Base-by-base conservation (phyloP, 37 sponge, comb jelly and placozoan genomes). In the Crambe crambe region DNA sequence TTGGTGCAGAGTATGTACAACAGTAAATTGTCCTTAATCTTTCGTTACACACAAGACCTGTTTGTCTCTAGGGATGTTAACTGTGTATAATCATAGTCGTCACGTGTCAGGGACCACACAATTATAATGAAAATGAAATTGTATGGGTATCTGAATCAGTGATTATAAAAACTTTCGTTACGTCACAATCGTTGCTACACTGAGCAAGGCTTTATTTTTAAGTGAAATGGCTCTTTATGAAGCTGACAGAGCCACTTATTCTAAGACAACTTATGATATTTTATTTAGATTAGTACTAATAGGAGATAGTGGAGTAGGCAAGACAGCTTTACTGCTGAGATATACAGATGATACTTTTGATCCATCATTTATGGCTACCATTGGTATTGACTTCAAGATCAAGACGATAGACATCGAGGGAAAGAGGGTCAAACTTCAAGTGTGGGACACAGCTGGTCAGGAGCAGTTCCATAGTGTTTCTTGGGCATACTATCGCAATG, bases 401-500 rank as follows among this genome's bases (percentile, higher is more conserved):
- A 65, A 65, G 34, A 31, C 66, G 1, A 30, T 65, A 18, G 34
- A 26, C 2, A 34, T 65, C 2, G 17, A 31, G 3, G 66, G 66
- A 34, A 65, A 30, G 66, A 65, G 66, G 34, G 35, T 65, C 3
- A 65, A 65, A 34, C 66, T 65, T 5, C 66, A 65, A 34, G 30
- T 65, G 30, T 65, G 66, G 66, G 66, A 65, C 66, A 65, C 66
- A 31, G 66, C 66, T 30, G 66, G 66, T 30, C 66, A 65, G 66
- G 66, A 65, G 10, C 31, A 65, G 66, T 65, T 65, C 30, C 34
- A 65, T 17, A 65, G 66, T 65, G 66, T 65, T 8, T 2, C 66
- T 30, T 34, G 32, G 5, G 25, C 66, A 8, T 92, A 92, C 82
- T 92, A 88, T 60, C 81, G 93, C 15, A 88, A 70, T 81, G 86